Evolutionary conservation across 2,797 vertebrate species (phyloP).

Genomic region (Notolepis coatsorum): DNA sequence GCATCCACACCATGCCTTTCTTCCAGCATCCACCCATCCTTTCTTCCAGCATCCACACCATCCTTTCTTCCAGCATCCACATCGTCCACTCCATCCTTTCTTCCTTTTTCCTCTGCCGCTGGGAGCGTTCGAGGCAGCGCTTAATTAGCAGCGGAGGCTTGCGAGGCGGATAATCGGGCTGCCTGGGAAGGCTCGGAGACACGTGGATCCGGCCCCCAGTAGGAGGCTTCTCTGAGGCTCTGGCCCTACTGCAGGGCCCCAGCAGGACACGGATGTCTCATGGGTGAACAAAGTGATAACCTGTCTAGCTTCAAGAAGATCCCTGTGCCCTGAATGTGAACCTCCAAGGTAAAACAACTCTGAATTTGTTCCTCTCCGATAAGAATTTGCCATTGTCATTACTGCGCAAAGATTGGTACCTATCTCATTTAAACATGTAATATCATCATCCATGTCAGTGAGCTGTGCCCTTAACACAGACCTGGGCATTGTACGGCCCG

Average conservation of each 20-base stretch:
- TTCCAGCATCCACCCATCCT: too few relatives aligned
- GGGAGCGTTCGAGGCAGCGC: slow-evolving; percentile 52
- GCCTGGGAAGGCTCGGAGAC: slow-evolving; percentile 49
- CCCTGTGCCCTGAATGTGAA: not conserved
- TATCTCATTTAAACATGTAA: too few relatives aligned
- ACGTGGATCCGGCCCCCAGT: slow-evolving; percentile 44
- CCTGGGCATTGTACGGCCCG: too few relatives aligned
- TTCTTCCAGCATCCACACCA: too few relatives aligned
- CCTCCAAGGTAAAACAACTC: too few relatives aligned
- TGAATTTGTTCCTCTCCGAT: too few relatives aligned
- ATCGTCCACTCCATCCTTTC: not conserved
- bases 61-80: not conserved
- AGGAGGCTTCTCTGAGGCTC: slow-evolving; percentile 25
- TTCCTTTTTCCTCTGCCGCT: slow-evolving; percentile 5
- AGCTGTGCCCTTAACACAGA: too few relatives aligned
- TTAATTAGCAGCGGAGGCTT: slow-evolving; percentile 66
- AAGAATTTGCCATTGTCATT: too few relatives aligned
- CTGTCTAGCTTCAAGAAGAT: not conserved
- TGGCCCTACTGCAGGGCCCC: slow-evolving; percentile 19
- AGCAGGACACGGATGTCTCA: slow-evolving; percentile 7
- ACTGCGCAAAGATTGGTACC: too few relatives aligned
- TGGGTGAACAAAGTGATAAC: not conserved
- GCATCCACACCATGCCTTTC: too few relatives aligned
- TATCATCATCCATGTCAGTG: too few relatives aligned
- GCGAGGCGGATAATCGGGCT: slow-evolving; percentile 68